A percentile compares a stretch with the other conserved stretches of the same genome.
phyloP scores from a whole-genome alignment of 2,113 vertebrate species.

The Genyomyrus donnyi region DNA sequence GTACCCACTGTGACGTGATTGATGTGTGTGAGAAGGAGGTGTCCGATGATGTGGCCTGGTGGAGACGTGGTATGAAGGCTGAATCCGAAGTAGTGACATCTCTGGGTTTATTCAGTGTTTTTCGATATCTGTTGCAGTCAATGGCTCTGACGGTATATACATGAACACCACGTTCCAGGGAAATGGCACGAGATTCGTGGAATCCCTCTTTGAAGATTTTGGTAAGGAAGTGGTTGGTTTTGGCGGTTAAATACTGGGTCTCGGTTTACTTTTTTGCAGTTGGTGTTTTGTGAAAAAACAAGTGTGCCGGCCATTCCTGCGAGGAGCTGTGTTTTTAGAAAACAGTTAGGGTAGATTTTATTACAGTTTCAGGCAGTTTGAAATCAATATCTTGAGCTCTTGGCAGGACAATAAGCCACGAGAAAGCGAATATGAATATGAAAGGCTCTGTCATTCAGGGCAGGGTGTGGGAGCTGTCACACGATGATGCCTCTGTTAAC shows the following conservation, averaged over 20 bases:
- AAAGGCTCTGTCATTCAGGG: neutral
- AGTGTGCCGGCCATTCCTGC: neutral
- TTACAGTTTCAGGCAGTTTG: neutral
- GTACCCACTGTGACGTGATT: neutral
- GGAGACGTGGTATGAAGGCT: neutral
- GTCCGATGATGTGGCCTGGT: neutral
- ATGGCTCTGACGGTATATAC: conserved; percentile 76
- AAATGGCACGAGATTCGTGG: conserved; percentile 94
- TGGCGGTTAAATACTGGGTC: neutral
- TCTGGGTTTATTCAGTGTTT: neutral
- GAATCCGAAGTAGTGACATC: neutral
- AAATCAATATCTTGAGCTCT: neutral
- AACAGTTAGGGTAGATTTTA: neutral
- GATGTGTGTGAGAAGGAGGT: neutral
- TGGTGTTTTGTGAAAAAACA: neutral
- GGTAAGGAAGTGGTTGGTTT: conserved; percentile 55
- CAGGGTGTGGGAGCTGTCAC: neutral
- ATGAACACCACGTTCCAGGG: conserved; percentile 84
- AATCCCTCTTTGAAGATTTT: conserved; percentile 93
- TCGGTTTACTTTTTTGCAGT: neutral
- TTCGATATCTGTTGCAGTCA: conserved; percentile 56
- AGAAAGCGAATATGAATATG: neutral
- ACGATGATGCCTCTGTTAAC: neutral
- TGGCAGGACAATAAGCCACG: neutral
- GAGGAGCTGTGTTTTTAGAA: neutral